Conservation (phyloP, 2,113 vertebrate genomes). For the Copsychus sechellarum region DNA sequence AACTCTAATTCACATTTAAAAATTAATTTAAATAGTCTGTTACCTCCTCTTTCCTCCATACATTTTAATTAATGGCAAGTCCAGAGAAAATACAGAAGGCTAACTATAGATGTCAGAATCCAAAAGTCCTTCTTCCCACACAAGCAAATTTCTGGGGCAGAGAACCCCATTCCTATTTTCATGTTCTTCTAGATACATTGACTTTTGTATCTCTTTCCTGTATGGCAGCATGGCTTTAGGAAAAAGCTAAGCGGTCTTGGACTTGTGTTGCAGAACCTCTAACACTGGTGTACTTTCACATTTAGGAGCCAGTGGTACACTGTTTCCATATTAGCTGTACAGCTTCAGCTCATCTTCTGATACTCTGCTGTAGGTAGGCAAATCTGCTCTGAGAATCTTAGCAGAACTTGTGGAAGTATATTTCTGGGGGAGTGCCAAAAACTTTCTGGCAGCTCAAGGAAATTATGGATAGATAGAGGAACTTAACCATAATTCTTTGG, state of each 20-base stretch:
- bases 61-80: neutral
- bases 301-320: neutral
- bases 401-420: constrained; percentile 40
- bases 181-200: neutral
- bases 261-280: neutral
- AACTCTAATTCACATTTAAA: neutral
- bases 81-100: neutral
- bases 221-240: neutral
- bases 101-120: neutral
- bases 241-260: neutral
- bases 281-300: neutral
- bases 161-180: neutral
- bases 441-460: constrained; percentile 38
- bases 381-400: constrained; percentile 44
- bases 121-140: neutral
- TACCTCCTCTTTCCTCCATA: neutral
- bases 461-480: constrained; percentile 23
- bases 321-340: neutral
- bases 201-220: neutral
- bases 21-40: neutral
- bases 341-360: constrained; percentile 31
- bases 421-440: constrained; percentile 23
- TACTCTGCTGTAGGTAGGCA: constrained; percentile 29
- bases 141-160: neutral
- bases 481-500: constrained; percentile 45